phyloP scores from a whole-genome alignment of 2,113 vertebrate genomes.

The Percopsis transmontana region DNA sequence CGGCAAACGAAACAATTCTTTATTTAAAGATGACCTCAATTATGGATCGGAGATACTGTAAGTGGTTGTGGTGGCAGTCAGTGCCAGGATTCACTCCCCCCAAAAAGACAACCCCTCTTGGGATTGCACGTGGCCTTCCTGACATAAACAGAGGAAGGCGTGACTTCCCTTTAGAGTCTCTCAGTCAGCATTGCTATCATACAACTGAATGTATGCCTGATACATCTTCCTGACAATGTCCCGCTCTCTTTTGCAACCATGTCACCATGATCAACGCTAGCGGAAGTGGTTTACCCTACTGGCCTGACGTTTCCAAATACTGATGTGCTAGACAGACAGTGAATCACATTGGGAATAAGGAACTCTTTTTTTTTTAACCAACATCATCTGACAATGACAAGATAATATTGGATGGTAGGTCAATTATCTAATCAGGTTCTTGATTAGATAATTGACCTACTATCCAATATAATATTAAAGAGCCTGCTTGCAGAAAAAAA shows the following conservation, averaged over 20 bases:
- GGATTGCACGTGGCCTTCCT: slow-evolving; percentile 53
- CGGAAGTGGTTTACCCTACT: neutral
- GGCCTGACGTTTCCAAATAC: slow-evolving; percentile 4
- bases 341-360: slow-evolving; percentile 41
- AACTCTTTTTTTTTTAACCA: neutral
- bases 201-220: slow-evolving; percentile 18
- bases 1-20: neutral
- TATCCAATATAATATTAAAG: too few species aligned
- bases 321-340: slow-evolving; percentile 6
- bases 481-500: neutral
- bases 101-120: slow-evolving; percentile 42
- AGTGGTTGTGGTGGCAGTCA: slow-evolving; percentile 42
- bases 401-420: neutral
- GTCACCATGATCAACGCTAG: neutral
- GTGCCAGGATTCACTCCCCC: slow-evolving; percentile 58
- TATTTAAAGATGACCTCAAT: slow-evolving; percentile 44
- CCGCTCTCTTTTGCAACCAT: neutral
- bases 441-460: too few species aligned
- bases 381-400: neutral
- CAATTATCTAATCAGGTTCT: neutral
- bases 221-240: neutral
- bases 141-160: slow-evolving; percentile 46
- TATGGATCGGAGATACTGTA: slow-evolving; percentile 60
- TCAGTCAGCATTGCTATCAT: slow-evolving; percentile 46
- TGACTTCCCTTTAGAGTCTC: slow-evolving; percentile 41